Conservation (phyloP, 1,140 invertebrate genomes). For the Apis laboriosa region DNA sequence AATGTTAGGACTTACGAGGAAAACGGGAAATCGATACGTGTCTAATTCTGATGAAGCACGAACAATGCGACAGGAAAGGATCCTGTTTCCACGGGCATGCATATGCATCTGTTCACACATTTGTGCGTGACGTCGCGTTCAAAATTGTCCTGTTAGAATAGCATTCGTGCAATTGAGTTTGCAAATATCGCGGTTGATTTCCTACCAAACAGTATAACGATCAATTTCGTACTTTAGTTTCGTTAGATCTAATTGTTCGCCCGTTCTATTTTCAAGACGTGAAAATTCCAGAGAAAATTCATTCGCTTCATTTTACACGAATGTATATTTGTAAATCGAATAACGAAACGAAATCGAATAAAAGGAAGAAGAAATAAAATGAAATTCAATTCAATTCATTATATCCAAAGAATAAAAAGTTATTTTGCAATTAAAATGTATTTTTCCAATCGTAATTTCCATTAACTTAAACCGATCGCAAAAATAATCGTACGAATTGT, state of each 20-base stretch:
- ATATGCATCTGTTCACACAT: slow-evolving; percentile 36
- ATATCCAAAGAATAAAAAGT: too few relatives aligned
- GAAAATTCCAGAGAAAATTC: not conserved
- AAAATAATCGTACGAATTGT: not conserved
- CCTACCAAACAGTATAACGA: slow-evolving; percentile 27
- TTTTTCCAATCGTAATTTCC: not conserved
- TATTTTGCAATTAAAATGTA: not conserved
- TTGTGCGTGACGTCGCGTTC: slow-evolving; percentile 39
- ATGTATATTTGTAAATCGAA: too few relatives aligned
- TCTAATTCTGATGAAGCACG: not conserved
- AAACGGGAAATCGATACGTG: not conserved
- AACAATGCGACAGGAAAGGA: slow-evolving; percentile 19
- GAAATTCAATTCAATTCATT: too few relatives aligned
- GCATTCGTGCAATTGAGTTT: slow-evolving; percentile 24
- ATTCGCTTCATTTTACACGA: not conserved
- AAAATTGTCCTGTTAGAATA: slow-evolving; percentile 26
- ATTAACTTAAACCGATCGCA: too few relatives aligned
- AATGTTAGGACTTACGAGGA: not conserved
- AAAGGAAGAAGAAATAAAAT: not conserved
- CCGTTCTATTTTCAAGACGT: not conserved
- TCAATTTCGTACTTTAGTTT: slow-evolving; percentile 5
- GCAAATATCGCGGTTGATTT: slow-evolving; percentile 32
- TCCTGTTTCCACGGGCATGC: slow-evolving; percentile 1
- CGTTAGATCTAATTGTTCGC: not conserved
- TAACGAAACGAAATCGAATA: not conserved